Base-by-base conservation (phyloP, 2,888 invertebrate genomes). In the Epistrophella euchroma region DNA sequence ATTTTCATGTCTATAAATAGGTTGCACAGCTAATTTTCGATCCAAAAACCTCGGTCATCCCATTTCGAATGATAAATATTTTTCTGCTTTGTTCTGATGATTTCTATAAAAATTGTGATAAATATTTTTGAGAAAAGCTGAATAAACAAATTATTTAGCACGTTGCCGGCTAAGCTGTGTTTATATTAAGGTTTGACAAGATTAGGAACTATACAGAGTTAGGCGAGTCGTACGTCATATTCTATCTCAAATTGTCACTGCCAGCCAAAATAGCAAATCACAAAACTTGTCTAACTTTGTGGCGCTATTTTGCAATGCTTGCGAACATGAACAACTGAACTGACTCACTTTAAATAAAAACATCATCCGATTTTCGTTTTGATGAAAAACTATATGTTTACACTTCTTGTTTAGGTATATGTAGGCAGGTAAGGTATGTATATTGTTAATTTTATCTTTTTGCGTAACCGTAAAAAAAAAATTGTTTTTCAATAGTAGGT, bases 361-460 rank as follows among this genome's bases (percentile, higher is more conserved):
- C 56, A 83, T 83, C 77, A 55, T 68, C 77, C 15, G 82, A 83
- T 77, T 17, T n/a, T 32, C 62, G 64, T 71, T 82, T 82, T 66
- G 35, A 37, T 68, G 35, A 37, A 68, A 40, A 43, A 43, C 43
- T 25, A 43, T 43, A 10, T 45, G 60, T 15, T n/a, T 2, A 28
- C 37, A 52, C 17, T 68, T 68, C 22, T 50, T 35, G 50, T 50
- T 66, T 50, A 5, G 28, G 4, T 32, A 9, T n/a, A n/a, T n/a
- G n/a, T n/a, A n/a, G n/a, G n/a, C n/a, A n/a, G n/a, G n/a, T n/a
- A n/a, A n/a, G n/a, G n/a, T n/a, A n/a, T n/a, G n/a, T n/a, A n/a
- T 47, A 0, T 47, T 22, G 32, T 40, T 64, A 22, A 28, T 50
- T 60, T 43, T 60, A 55, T 40, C 68, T 52, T 60, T 37, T 19